Percentiles rank a stretch among this genome's conserved stretches.
Evolutionary conservation across 1,140 invertebrate species (phyloP).

Genomic region (Matsumurasca onukii): DNA sequence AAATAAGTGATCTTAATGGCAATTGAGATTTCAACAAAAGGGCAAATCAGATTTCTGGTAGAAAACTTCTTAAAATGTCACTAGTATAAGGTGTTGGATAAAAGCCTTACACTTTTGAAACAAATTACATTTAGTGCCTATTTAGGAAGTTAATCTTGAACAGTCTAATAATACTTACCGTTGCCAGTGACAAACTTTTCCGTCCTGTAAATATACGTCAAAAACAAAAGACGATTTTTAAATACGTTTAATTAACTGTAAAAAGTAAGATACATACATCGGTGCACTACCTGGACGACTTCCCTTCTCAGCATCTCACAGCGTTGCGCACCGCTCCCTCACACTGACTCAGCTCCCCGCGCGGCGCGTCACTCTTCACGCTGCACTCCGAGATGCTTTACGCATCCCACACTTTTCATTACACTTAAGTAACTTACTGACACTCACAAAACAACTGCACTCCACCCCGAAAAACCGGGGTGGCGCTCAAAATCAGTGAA

Average conservation of each 20-base stretch:
- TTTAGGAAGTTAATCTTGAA: no score
- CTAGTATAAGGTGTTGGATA: no score
- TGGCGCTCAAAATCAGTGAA: no score
- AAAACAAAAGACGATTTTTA: constrained; percentile 29
- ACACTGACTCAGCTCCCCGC: not conserved
- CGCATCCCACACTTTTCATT: constrained; percentile 15
- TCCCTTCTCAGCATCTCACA: not conserved
- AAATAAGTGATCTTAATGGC: no score
- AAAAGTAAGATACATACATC: constrained; percentile 31
- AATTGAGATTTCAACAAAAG: no score
- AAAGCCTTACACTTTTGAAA: no score
- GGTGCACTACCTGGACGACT: constrained; percentile 27
- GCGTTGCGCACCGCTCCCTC: not conserved
- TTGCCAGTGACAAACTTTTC: not conserved
- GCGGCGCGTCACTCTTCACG: not conserved
- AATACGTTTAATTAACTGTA: no score
- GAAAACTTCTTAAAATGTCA: no score
- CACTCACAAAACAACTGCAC: not conserved
- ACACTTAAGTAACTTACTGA: constrained; percentile 23
- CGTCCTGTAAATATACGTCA: constrained; percentile 31
- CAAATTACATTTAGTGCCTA: no score
- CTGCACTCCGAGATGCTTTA: constrained; percentile 18
- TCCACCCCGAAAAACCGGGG: not conserved
- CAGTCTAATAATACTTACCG: constrained; percentile 14
- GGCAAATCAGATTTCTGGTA: no score